Evolutionary conservation across 2,113 vertebrate species (phyloP).

Genomic region (Protomyctophum bolini): DNA sequence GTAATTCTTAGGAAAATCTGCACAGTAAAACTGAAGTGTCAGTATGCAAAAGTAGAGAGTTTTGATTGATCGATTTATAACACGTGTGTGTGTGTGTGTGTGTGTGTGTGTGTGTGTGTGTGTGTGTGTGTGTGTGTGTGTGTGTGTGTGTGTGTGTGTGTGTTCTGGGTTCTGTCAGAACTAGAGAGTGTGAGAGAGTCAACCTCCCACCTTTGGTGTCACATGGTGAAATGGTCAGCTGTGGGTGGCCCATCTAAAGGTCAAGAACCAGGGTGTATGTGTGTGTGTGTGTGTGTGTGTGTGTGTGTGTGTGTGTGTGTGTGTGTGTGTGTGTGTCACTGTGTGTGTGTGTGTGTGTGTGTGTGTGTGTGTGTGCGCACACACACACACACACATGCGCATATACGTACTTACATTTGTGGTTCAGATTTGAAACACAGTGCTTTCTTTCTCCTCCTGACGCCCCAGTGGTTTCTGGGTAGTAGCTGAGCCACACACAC

Average conservation of each 20-base stretch:
- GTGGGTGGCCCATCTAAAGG: slow-evolving; percentile 72
- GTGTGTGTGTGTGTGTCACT: slow-evolving; percentile 30
- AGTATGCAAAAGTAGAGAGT: too few relatives aligned
- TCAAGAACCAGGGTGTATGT: slow-evolving; percentile 61
- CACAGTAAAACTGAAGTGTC: too few relatives aligned
- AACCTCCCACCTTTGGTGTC: slow-evolving; percentile 52
- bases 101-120: slow-evolving; percentile 18
- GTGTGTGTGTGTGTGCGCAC: slow-evolving; percentile 28
- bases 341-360: slow-evolving; percentile 8
- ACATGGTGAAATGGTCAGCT: slow-evolving; percentile 52
- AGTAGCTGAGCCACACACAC: slow-evolving; percentile 64
- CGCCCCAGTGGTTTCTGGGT: slow-evolving; percentile 62
- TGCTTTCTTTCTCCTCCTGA: slow-evolving; percentile 61
- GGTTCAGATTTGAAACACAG: slow-evolving; percentile 67
- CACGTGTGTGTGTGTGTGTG: not conserved
- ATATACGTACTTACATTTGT: not conserved
- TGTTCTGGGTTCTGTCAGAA: not conserved
- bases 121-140: slow-evolving; percentile 14
- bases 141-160: not conserved
- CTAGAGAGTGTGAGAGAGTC: slow-evolving; percentile 18
- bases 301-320: slow-evolving; percentile 11
- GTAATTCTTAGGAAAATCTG: too few relatives aligned
- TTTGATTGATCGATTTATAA: too few relatives aligned
- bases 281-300: slow-evolving; percentile 24
- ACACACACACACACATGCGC: not conserved